A percentile compares a stretch with the other conserved stretches of the same genome.
phyloP scores from a whole-genome alignment of 2,888 invertebrate genomes.

The Dugesia japonica region DNA sequence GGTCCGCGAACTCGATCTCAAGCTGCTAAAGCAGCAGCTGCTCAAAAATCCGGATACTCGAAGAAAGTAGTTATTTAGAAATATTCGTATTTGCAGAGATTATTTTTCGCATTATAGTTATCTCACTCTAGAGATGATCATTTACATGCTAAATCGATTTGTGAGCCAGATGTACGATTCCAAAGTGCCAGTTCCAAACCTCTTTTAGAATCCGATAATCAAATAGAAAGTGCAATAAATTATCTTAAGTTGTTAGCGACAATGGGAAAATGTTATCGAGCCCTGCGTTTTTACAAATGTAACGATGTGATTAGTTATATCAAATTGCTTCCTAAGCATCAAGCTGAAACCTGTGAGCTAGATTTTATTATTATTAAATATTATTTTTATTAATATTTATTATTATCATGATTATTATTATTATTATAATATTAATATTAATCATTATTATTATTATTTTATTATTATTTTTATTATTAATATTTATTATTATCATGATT shows the following conservation, averaged over 20 bases:
- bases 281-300: background rate
- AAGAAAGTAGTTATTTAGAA: background rate
- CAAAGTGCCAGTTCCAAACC: background rate
- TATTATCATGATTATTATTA: too few species aligned
- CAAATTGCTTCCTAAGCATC: background rate
- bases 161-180: background rate
- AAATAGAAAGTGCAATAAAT: background rate
- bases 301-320: background rate
- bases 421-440: too few species aligned
- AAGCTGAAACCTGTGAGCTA: background rate
- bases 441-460: too few species aligned
- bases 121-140: background rate
- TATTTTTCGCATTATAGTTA: background rate
- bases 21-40: constrained; percentile 25
- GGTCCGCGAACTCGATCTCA: constrained; percentile 33
- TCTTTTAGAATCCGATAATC: background rate
- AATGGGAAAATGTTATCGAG: background rate
- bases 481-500: too few species aligned
- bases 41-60: background rate
- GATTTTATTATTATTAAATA: too few species aligned
- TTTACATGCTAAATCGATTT: background rate
- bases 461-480: too few species aligned
- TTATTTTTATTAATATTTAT: too few species aligned
- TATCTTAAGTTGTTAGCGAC: background rate
- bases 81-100: too few species aligned